phyloP scores from a whole-genome alignment of 2,113 vertebrate species.

The Prunella fulvescens region DNA sequence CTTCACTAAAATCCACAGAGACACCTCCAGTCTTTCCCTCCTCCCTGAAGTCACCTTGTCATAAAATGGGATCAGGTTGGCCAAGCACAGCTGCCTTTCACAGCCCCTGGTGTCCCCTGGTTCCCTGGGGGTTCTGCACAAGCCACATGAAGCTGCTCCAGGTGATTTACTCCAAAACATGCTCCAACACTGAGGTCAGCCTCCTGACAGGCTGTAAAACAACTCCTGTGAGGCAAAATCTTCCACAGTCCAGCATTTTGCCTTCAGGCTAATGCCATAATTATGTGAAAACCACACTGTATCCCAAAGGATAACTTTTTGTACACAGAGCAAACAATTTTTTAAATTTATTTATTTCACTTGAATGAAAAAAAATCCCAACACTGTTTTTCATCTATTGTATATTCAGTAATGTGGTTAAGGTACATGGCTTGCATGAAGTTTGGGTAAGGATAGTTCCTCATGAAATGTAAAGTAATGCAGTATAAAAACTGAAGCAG shows the following conservation, averaged over 20 bases:
- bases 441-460: background rate
- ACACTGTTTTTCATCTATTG: background rate
- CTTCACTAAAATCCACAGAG: background rate
- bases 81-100: background rate
- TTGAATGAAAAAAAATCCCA: background rate
- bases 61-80: too few relatives aligned
- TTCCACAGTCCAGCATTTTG: background rate
- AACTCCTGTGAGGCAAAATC: background rate
- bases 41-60: background rate
- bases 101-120: accelerated
- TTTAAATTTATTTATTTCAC: background rate
- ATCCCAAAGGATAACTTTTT: background rate
- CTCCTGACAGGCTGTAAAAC: background rate
- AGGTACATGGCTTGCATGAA: background rate
- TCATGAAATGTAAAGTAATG: background rate
- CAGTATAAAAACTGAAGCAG: background rate
- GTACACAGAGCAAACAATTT: background rate
- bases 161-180: background rate
- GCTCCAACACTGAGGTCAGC: background rate
- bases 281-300: background rate
- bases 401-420: background rate
- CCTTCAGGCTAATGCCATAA: background rate
- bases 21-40: background rate
- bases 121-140: background rate
- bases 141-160: accelerated